Conservation (phyloP, 2,797 vertebrate genomes). For the Melanitta fusca region DNA sequence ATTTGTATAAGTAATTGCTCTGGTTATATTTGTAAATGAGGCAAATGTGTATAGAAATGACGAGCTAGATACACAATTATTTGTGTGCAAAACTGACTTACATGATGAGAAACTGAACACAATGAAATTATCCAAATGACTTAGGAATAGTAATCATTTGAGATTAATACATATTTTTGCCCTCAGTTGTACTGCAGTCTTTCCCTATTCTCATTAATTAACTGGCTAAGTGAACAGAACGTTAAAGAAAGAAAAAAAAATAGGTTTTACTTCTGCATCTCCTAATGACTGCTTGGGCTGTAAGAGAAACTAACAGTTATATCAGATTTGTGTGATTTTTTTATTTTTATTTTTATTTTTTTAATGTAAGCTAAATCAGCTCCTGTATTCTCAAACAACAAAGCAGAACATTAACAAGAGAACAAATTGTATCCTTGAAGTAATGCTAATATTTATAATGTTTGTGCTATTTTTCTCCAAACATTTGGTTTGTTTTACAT, state of each 20-base stretch:
- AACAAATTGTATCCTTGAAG: neutral
- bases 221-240: neutral
- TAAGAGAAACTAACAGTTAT: neutral
- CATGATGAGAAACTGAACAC: neutral
- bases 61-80: neutral
- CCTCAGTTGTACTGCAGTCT: neutral
- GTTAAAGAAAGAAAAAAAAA: neutral
- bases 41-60: slow-evolving; percentile 23
- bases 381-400: neutral
- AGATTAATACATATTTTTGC: neutral
- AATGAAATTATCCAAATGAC: neutral
- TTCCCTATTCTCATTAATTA: neutral
- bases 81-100: slow-evolving; percentile 15
- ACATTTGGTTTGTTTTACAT: neutral
- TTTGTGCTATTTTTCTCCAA: neutral
- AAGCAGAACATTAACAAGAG: neutral
- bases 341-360: no score
- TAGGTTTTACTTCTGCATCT: neutral
- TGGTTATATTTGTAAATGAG: slow-evolving; percentile 18
- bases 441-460: neutral
- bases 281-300: neutral
- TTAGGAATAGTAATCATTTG: neutral
- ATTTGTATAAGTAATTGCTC: slow-evolving; percentile 50
- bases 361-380: neutral
- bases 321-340: neutral